Evolutionary conservation across 2,797 vertebrate genomes (phyloP), one percentile per base, ranked within the genome.

Genomic region (Malurus leucopterus): DNA sequence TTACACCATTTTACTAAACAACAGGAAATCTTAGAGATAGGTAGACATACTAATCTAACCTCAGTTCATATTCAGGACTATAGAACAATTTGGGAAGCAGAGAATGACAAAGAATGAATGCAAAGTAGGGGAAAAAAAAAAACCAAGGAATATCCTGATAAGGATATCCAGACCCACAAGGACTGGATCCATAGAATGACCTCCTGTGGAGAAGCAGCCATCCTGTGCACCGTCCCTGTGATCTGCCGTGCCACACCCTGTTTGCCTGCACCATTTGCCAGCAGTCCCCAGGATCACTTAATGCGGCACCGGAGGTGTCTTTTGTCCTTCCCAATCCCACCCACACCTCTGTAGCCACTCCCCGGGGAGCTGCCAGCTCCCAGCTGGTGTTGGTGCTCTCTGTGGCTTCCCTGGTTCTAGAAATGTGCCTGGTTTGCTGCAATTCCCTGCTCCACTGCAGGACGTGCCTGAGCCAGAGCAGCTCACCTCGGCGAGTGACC

Each of bases 261-360:
- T 53, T 40, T 34, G 20, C 32, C 62, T 53, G 5, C 32, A 53
- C 24, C 0, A 0, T 13, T 32, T 8, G 8, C 16, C 50, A 43
- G 23, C 34, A 30, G 29, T 8, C 14, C 46, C 26, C 53, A 30
- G 53, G 9, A 30, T 53, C 44, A 46, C 24, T 46, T 26, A 13
- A 15, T 44, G 24, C 16, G 53, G 29, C 23, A 44, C 16, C 9
- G 10, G 27, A 44, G 38, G 9, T 29, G 29, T 14, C 29, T 29
- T 5, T 20, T 30, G 29, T 9, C 23, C 14, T 29, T 46, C 24
- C 20, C 51, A 64, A 30, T 58, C 24, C 29, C 67, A 40, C 51
- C 51, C 13, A 30, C 40, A 24, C 36, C 44, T 40, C 58, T 64
- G 23, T 38, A 71, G 24, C 14, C 32, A 5, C 24, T 58, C 14